Conservation (phyloP, 2,113 vertebrate genomes). For the Labeo rohita region DNA sequence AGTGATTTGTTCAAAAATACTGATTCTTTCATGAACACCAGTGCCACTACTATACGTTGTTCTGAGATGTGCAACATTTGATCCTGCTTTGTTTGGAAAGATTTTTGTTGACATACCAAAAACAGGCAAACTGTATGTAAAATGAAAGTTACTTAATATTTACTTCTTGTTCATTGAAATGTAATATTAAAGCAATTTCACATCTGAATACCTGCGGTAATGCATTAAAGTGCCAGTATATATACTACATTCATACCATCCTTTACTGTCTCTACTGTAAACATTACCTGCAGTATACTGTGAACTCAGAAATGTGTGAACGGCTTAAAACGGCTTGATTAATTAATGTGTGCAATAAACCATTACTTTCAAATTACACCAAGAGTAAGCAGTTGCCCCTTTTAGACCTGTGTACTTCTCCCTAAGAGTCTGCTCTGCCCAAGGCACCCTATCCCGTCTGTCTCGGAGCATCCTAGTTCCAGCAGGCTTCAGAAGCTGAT, state of each 20-base stretch:
- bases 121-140: neutral
- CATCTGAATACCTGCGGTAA: neutral
- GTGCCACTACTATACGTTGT: neutral
- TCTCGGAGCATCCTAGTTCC: constrained; percentile 6
- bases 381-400: neutral
- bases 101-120: neutral
- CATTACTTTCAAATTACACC: neutral
- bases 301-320: neutral
- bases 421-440: neutral
- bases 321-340: neutral
- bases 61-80: neutral
- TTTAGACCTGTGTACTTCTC: neutral
- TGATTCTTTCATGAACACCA: neutral
- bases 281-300: neutral
- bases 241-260: neutral
- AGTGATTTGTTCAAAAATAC: neutral
- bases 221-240: neutral
- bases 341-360: constrained; percentile 4
- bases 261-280: neutral
- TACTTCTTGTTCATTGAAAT: neutral
- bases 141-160: neutral
- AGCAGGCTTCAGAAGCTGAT: constrained; percentile 23
- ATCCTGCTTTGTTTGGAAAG: neutral
- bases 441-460: constrained; percentile 9
- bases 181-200: neutral